Base-by-base conservation (phyloP, 2,888 invertebrate species). In the Ichneumoninae sp. region DNA sequence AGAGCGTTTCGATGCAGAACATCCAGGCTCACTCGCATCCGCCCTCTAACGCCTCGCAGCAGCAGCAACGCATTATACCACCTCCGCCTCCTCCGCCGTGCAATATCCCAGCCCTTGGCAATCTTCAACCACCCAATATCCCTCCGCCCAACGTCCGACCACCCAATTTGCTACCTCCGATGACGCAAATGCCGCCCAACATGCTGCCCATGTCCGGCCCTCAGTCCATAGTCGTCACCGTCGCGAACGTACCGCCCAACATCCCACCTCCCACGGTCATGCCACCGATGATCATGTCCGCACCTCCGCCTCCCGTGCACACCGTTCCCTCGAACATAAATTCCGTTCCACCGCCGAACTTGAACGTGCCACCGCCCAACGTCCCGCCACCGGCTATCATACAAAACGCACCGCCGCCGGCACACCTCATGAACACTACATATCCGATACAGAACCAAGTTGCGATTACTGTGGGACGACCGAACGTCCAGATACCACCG, bases 311-410 rank as follows among this genome's bases (percentile, higher is more conserved):
- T 1, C 89, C 91, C 0, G 91, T 92, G 44, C 92, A 90, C 63
- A 65, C 85, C 1, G 90, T 91, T 2, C 87, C 91, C 8, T 92
- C 92, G 0, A 90, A 85, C 1, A 91, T 92, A 16, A 93, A 91
- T 85, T 90, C 92, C 0, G 89, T 92, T 47, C 92, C 93, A 71
- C 91, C 92, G 13, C 93, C 93, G 13, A 92, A 93, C 82, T 81
- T 95, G 89, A 94, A 91, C 76, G 91, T 91, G 8, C 92, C 93
- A 33, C 90, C 92, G 1, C 89, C 92, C 16, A 88, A 91, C 75
- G 87, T 89, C 40, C 88, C 88, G 4, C 88, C 88, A 30, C 88
- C 89, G 5, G 22, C 85, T 33, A 87, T 91, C 10, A 90, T 91
- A 10, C 90, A 90, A 75, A 90, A 89, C 77, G 85, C 91, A 19